These are phyloP conservation scores for Pocillopora damicornis DNA, from an alignment of 64 coral and sea anemone genomes.

Conservation along the genomic window DNA sequence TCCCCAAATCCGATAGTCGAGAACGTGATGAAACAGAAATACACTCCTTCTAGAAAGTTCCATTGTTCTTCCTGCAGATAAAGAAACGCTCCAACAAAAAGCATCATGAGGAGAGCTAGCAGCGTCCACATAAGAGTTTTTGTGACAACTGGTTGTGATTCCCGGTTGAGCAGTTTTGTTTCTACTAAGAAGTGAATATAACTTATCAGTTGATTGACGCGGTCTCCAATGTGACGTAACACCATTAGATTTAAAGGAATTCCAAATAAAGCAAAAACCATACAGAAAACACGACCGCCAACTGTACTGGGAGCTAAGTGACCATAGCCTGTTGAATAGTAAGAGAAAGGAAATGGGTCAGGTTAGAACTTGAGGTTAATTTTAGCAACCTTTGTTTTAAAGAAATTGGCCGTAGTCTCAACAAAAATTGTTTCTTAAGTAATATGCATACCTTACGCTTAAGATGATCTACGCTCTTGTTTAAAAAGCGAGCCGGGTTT, in stretches of 20 bases:
- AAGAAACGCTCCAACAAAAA: conserved; percentile 63
- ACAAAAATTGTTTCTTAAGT: too few relatives aligned
- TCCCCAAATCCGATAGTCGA: conserved; percentile 92
- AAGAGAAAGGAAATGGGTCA: neutral
- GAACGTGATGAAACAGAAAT: conserved; percentile 89
- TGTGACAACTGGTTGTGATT: conserved; percentile 41
- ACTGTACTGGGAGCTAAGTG: conserved; percentile 78
- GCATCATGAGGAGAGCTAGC: conserved; percentile 37
- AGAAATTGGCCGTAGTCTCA: too few relatives aligned
- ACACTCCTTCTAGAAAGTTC: conserved; percentile 83
- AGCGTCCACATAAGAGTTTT: conserved; percentile 79
- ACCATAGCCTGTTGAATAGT: conserved; percentile 60
- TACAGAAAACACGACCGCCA: conserved; percentile 86
- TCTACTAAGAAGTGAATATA: conserved; percentile 71
- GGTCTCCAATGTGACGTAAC: conserved; percentile 75
- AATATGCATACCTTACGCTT: too few relatives aligned
- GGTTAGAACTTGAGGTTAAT: neutral
- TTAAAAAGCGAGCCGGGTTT: too few relatives aligned
- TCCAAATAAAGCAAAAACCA: conserved; percentile 89
- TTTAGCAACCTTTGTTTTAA: too few relatives aligned
- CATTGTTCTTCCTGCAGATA: conserved; percentile 75
- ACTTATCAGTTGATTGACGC: conserved; percentile 70
- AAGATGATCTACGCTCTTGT: too few relatives aligned
- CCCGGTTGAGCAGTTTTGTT: conserved; percentile 53
- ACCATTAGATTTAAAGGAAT: conserved; percentile 92